These are phyloP conservation scores for Drosophila nasuta DNA, from an alignment of 1,140 invertebrate genomes.

Conservation along the genomic window DNA sequence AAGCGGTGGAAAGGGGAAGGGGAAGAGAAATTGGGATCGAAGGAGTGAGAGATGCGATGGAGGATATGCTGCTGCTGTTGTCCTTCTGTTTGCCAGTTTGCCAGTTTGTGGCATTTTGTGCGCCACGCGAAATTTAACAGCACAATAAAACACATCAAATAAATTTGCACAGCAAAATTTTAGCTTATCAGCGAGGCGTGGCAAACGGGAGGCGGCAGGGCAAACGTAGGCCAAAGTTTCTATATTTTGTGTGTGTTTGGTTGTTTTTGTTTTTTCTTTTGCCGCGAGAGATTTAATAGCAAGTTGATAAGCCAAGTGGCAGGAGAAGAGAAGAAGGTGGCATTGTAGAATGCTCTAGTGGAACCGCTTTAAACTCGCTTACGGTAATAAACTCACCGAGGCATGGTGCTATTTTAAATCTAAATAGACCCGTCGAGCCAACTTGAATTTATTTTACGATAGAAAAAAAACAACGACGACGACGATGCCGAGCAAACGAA, in stretches of 20 bases:
- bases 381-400: constrained; percentile 74
- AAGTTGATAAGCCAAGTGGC: constrained; percentile 69
- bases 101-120: constrained; percentile 37
- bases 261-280: background rate
- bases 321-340: background rate
- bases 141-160: constrained; percentile 81
- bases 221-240: constrained; percentile 38
- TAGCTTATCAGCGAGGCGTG: constrained; percentile 71
- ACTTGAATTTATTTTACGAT: constrained; percentile 69
- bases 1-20: background rate
- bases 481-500: background rate
- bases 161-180: constrained; percentile 74
- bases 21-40: background rate
- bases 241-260: background rate
- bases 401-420: constrained; percentile 74
- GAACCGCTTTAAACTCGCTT: constrained; percentile 67
- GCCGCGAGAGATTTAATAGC: constrained; percentile 72
- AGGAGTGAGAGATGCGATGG: too few relatives aligned
- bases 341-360: constrained; percentile 1
- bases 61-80: background rate
- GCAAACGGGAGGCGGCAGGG: constrained; percentile 12
- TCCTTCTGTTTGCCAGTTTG: constrained; percentile 7
- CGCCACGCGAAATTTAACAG: constrained; percentile 76
- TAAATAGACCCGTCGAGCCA: constrained; percentile 72
- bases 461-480: constrained; percentile 22